These are phyloP conservation scores for Poecile atricapillus DNA, from an alignment of 2,113 vertebrate species.

Conservation along the genomic window DNA sequence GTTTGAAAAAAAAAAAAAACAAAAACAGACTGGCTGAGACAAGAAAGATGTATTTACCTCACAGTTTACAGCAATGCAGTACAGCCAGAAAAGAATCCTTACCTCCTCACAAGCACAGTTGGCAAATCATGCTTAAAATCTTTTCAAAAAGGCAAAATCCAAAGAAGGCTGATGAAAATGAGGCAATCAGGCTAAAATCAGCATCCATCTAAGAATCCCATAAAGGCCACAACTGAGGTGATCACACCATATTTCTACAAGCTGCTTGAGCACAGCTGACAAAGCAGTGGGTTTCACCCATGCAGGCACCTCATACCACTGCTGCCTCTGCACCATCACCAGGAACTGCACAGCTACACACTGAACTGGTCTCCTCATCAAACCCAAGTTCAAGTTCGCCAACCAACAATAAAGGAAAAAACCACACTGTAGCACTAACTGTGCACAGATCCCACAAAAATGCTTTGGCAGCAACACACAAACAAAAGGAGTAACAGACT, in stretches of 20 bases:
- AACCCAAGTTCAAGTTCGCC: background rate
- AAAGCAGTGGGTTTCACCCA: background rate
- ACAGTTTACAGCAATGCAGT: background rate
- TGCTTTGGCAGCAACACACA: background rate
- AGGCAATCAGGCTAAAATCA: background rate
- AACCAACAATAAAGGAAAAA: background rate
- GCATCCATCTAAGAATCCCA: background rate
- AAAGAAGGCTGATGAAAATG: background rate
- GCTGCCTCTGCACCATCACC: background rate
- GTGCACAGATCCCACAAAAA: background rate
- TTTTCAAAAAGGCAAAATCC: background rate
- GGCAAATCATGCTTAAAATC: background rate
- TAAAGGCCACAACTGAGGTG: background rate
- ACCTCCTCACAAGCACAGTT: background rate
- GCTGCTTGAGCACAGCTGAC: background rate
- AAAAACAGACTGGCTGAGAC: background rate
- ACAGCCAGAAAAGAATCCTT: background rate
- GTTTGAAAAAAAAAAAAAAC: background rate
- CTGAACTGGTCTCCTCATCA: background rate
- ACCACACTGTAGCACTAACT: rapidly evolving
- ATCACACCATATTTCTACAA: background rate
- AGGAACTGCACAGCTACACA: background rate
- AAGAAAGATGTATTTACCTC: background rate
- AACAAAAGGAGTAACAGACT: background rate
- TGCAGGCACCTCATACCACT: background rate